These are phyloP conservation scores for Columba livia DNA, from an alignment of 2,113 vertebrate species.

Conservation along the genomic window DNA sequence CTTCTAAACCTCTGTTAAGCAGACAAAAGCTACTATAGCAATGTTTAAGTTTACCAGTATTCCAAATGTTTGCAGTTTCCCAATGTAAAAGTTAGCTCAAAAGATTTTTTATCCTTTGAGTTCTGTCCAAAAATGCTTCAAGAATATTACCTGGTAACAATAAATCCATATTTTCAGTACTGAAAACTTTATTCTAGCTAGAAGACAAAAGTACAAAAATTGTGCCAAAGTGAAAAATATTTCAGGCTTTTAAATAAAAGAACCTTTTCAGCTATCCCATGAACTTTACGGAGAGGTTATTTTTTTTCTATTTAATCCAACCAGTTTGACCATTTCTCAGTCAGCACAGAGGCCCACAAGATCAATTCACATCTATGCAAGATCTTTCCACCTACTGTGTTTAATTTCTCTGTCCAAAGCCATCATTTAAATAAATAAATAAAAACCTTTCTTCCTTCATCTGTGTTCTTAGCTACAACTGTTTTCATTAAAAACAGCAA, in stretches of 20 bases:
- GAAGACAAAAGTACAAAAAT: background rate
- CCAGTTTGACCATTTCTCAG: background rate
- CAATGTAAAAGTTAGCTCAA: background rate
- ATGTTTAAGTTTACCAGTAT: background rate
- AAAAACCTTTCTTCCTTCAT: background rate
- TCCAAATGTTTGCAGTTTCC: background rate
- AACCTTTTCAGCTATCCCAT: background rate
- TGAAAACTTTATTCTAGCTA: background rate
- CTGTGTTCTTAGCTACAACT: background rate
- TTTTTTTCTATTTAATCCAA: background rate
- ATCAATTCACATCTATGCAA: slow-evolving; percentile 14
- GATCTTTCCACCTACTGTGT: background rate
- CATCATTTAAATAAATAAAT: slow-evolving; percentile 14
- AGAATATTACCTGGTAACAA: background rate
- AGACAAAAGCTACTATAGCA: background rate
- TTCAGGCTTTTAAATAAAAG: background rate
- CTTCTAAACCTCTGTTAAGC: background rate
- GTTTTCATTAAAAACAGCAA: slow-evolving; percentile 13
- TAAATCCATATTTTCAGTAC: background rate
- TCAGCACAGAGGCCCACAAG: background rate
- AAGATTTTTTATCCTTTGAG: background rate
- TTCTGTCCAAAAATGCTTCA: background rate
- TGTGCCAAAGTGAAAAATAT: background rate
- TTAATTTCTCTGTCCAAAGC: slow-evolving; percentile 22
- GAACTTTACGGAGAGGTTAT: background rate